These are phyloP conservation scores for Perca schrenkii DNA, from an alignment of 2,113 vertebrate species.

Conservation along the genomic window DNA sequence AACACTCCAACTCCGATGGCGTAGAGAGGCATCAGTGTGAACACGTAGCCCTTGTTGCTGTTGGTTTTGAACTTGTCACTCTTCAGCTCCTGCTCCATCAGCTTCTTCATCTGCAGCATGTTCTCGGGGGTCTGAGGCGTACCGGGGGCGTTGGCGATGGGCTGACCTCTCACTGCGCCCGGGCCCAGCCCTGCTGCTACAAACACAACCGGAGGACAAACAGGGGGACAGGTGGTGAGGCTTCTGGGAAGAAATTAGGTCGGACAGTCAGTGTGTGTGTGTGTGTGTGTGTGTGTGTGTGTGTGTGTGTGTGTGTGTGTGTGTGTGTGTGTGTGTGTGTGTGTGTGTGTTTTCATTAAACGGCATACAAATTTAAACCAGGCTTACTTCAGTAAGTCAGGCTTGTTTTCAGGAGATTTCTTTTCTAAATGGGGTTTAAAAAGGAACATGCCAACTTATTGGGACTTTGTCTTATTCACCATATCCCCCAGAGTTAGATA, in stretches of 20 bases:
- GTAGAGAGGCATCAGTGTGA: conserved; percentile 92
- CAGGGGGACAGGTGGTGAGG: not conserved
- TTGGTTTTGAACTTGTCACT: conserved; percentile 84
- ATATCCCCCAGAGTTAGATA: too few relatives aligned
- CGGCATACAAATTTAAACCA: not conserved
- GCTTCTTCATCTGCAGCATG: conserved; percentile 88
- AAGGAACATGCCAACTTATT: too few relatives aligned
- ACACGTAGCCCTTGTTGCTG: conserved; percentile 88
- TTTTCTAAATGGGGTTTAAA: too few relatives aligned
- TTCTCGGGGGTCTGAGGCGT: conserved; percentile 75
- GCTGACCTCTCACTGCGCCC: conserved; percentile 61
- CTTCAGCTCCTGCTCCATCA: conserved; percentile 90
- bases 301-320: too few relatives aligned
- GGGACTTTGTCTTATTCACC: too few relatives aligned
- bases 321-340: too few relatives aligned
- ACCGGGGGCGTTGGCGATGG: conserved; percentile 63
- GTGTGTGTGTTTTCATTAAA: not conserved
- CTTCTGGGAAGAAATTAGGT: not conserved
- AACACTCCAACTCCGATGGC: conserved; percentile 91
- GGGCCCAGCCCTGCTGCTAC: conserved; percentile 63
- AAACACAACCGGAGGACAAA: not conserved
- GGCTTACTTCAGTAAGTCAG: not conserved
- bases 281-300: too few relatives aligned
- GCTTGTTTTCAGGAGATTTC: not conserved
- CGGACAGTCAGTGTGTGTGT: too few relatives aligned